Evolutionary conservation across 2,797 vertebrate species (phyloP).

Genomic region (Sciaenops ocellatus): DNA sequence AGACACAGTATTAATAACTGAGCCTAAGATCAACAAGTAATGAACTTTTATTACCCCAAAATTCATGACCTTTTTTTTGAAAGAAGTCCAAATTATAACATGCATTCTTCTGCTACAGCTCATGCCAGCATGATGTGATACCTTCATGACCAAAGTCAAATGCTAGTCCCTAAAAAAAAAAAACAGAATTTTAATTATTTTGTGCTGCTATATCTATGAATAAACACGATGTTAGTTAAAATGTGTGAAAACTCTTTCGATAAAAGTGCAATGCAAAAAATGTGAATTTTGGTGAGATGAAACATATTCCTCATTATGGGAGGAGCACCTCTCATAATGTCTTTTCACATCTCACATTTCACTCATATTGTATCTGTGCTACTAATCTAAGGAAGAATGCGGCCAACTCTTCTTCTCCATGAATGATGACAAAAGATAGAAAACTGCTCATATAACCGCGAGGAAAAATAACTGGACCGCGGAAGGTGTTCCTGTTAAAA

Average conservation of each 20-base stretch:
- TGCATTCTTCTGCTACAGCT: background rate
- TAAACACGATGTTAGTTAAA: background rate
- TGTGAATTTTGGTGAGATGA: constrained; percentile 17
- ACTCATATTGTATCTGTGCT: constrained; percentile 57
- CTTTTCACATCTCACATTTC: constrained; percentile 67
- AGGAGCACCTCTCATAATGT: constrained; percentile 13
- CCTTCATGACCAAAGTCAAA: background rate
- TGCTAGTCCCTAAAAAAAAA: background rate
- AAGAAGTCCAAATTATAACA: background rate
- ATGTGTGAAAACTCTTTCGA: background rate
- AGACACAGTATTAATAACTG: background rate
- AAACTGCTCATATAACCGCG: constrained; percentile 29
- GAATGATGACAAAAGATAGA: constrained; percentile 44
- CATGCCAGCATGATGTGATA: background rate
- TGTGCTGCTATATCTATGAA: background rate
- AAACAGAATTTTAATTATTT: background rate
- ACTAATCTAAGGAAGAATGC: constrained; percentile 55
- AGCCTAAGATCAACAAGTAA: background rate
- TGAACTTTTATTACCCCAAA: background rate
- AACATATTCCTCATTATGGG: constrained; percentile 14
- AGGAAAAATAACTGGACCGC: background rate
- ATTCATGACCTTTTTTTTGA: background rate
- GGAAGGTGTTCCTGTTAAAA: background rate
- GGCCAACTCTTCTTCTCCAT: constrained; percentile 16
- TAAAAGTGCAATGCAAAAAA: background rate